Evolutionary conservation across 2,113 vertebrate species (phyloP).

Genomic region (Ondatra zibethicus): DNA sequence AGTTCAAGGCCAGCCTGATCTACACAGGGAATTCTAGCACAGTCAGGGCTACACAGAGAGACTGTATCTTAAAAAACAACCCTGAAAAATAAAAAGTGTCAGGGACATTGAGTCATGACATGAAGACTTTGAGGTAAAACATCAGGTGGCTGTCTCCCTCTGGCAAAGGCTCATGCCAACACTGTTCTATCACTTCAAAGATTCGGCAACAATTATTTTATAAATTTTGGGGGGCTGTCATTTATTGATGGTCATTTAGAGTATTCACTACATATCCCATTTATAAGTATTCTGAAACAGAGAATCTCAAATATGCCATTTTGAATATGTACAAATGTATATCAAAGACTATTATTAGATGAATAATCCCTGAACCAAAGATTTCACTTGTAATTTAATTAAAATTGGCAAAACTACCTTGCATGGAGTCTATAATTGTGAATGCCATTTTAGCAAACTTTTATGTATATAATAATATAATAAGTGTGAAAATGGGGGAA

Average conservation of each 20-base stretch:
- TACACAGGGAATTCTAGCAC: not conserved
- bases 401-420: conserved; percentile 15
- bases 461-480: not conserved
- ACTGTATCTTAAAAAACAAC: not conserved
- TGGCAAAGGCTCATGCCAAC: not conserved
- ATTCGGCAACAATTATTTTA: conserved; percentile 13
- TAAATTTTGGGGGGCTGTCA: not conserved
- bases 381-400: conserved; percentile 43
- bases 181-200: conserved; percentile 35
- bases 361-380: not conserved
- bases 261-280: not conserved
- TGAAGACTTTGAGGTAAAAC: conserved; percentile 39
- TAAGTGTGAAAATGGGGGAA: not conserved
- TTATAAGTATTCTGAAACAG: conserved; percentile 1
- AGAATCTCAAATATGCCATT: not conserved
- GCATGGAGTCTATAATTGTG: not conserved
- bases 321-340: conserved; percentile 6
- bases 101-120: not conserved
- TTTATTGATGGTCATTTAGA: not conserved
- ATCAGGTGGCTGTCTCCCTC: not conserved
- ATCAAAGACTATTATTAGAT: not conserved
- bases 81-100: not conserved
- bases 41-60: not conserved
- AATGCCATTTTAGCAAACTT: not conserved
- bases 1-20: not conserved